A percentile compares a stretch with the other conserved stretches of the same genome.
Evolutionary conservation across 2,888 invertebrate genomes (phyloP).

Genomic region (Oligia fasciuncula): DNA sequence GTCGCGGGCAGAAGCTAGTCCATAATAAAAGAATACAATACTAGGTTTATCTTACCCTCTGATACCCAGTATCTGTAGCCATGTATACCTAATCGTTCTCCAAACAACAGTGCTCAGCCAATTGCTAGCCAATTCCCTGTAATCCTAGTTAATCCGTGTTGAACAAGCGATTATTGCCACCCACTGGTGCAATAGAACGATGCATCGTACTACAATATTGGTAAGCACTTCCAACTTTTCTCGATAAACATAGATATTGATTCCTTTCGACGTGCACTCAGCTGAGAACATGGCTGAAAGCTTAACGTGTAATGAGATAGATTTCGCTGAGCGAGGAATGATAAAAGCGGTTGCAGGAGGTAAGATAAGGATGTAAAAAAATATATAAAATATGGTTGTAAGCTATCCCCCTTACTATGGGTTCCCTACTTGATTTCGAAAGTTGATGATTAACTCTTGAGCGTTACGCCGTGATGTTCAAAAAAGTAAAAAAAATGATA

Average conservation of each 20-base stretch:
- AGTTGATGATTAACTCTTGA: no score
- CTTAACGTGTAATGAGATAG: slow-evolving; percentile 37
- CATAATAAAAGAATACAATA: not conserved
- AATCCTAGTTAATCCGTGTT: not conserved
- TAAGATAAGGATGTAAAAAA: not conserved
- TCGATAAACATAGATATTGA: slow-evolving; percentile 35
- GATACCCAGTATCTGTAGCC: not conserved
- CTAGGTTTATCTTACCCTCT: not conserved
- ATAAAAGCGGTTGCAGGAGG: not conserved
- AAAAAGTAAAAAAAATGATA: no score
- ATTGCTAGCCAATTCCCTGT: not conserved
- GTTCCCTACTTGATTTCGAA: no score
- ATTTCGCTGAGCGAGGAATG: slow-evolving; percentile 2
- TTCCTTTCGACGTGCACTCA: slow-evolving; percentile 41
- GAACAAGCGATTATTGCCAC: not conserved
- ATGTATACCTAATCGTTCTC: not conserved
- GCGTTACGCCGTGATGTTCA: no score
- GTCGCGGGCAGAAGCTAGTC: no score
- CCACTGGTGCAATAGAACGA: slow-evolving; percentile 7
- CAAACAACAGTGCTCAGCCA: not conserved
- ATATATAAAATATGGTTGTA: not conserved
- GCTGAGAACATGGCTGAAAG: slow-evolving; percentile 19
- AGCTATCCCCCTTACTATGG: no score
- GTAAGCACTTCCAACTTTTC: slow-evolving; percentile 7
- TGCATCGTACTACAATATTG: slow-evolving; percentile 2